phyloP scores from a whole-genome alignment of 2,113 vertebrate species.

The Crotalus horridus region DNA sequence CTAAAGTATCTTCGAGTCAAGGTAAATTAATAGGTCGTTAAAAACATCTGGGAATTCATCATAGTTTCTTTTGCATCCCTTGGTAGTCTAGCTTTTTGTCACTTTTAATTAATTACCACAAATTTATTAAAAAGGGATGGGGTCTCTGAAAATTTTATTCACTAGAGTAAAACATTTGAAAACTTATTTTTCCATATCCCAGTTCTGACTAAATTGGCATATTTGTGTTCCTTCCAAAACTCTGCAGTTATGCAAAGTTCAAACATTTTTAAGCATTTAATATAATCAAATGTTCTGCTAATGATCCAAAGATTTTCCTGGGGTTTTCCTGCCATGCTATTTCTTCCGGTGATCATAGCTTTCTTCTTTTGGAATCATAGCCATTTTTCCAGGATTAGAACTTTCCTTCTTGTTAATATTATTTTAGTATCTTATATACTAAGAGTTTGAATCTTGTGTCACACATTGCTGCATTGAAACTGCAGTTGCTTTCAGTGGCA shows the following conservation, averaged over 20 bases:
- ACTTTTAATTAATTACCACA: background rate
- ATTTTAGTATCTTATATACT: background rate
- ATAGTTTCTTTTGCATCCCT: background rate
- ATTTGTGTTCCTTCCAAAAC: background rate
- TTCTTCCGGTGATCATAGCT: background rate
- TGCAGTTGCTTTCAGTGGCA: background rate
- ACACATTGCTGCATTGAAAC: background rate
- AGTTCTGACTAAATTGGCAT: background rate
- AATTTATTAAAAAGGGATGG: background rate
- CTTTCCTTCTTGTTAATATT: background rate
- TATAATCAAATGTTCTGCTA: background rate
- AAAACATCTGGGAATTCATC: background rate
- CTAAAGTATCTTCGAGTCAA: background rate
- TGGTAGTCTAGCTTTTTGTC: background rate
- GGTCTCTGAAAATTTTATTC: background rate
- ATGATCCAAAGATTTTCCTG: background rate
- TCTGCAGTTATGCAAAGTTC: background rate
- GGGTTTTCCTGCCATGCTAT: background rate
- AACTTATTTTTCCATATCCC: background rate
- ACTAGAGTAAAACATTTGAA: background rate
- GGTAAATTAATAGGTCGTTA: background rate
- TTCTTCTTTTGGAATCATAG: background rate
- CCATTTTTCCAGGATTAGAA: background rate
- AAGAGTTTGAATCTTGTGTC: background rate
- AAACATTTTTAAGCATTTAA: background rate